Percentiles rank a stretch among this genome's conserved stretches.
Evolutionary conservation across 2,888 invertebrate genomes (phyloP).

Genomic region (Drosophila infuscata): DNA sequence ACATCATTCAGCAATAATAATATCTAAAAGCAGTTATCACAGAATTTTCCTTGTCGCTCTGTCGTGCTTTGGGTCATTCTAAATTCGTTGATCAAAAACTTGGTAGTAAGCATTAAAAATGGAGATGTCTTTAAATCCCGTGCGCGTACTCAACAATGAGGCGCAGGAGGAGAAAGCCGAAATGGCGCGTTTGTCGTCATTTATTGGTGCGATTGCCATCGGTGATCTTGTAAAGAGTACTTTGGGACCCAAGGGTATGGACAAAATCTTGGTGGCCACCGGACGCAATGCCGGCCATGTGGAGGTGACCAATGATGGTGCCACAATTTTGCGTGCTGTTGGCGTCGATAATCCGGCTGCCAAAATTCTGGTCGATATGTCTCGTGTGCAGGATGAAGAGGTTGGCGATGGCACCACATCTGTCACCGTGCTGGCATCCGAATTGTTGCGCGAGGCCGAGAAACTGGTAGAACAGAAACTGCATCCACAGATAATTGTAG

Average conservation of each 20-base stretch:
- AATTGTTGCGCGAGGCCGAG: conserved; percentile 97
- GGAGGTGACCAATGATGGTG: conserved; percentile 99
- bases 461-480: conserved; percentile 96
- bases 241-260: conserved; percentile 99
- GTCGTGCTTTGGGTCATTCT: too few relatives aligned
- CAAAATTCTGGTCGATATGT: conserved; percentile 99
- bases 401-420: conserved; percentile 99
- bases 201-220: conserved; percentile 99
- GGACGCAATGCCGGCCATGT: conserved; percentile 93
- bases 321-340: conserved; percentile 97
- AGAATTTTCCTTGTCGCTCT: too few relatives aligned
- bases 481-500: conserved; percentile 98
- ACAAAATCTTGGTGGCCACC: conserved; percentile 93
- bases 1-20: too few relatives aligned
- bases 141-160: conserved; percentile 96
- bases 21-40: too few relatives aligned
- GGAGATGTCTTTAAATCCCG: conserved; percentile 95
- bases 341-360: conserved; percentile 99
- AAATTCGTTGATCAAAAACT: too few relatives aligned
- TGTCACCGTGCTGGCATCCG: conserved; percentile 96
- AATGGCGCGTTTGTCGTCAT: conserved; percentile 98
- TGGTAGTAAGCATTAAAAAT: too few relatives aligned
- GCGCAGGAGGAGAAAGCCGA: conserved; percentile 99
- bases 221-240: conserved; percentile 99
- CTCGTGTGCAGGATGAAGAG: conserved; percentile 99